Evolutionary conservation across 2,888 invertebrate species (phyloP).

Genomic region (Rutpela maculata): DNA sequence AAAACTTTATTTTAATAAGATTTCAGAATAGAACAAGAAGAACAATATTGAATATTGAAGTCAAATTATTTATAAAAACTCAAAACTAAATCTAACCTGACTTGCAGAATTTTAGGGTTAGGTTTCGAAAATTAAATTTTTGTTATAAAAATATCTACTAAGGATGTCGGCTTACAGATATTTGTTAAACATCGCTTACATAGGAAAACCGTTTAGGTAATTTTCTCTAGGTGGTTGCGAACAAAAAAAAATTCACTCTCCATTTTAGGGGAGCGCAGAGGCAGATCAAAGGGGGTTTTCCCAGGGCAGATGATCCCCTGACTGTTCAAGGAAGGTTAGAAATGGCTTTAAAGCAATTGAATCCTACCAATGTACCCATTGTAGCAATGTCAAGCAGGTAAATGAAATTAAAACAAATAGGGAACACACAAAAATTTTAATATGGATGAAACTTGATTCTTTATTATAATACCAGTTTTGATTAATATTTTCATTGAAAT

Average conservation of each 20-base stretch:
- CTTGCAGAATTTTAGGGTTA: neutral
- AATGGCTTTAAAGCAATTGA: constrained; percentile 77
- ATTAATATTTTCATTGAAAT: too few relatives aligned
- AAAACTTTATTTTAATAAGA: too few relatives aligned
- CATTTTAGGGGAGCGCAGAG: constrained; percentile 83
- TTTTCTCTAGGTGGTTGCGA: constrained; percentile 19
- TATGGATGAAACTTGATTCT: too few relatives aligned
- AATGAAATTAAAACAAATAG: constrained; percentile 44
- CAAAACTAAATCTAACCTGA: too few relatives aligned
- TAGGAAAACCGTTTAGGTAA: constrained; percentile 87
- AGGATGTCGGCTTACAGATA: constrained; percentile 75
- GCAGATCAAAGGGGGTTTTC: constrained; percentile 74
- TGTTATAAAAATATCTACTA: neutral
- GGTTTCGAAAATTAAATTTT: neutral
- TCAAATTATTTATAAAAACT: too few relatives aligned
- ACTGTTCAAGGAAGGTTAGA: constrained; percentile 86
- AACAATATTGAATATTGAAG: too few relatives aligned
- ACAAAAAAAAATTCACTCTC: constrained; percentile 38
- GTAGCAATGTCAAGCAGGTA: constrained; percentile 85
- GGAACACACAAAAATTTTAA: too few relatives aligned
- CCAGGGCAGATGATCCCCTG: constrained; percentile 77
- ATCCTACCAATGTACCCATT: constrained; percentile 77
- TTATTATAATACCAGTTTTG: too few relatives aligned
- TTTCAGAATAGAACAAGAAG: too few relatives aligned
- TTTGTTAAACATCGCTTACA: constrained; percentile 84